Base-by-base conservation (phyloP, 1,140 invertebrate genomes). In the Acyrthosiphon pisum region DNA sequence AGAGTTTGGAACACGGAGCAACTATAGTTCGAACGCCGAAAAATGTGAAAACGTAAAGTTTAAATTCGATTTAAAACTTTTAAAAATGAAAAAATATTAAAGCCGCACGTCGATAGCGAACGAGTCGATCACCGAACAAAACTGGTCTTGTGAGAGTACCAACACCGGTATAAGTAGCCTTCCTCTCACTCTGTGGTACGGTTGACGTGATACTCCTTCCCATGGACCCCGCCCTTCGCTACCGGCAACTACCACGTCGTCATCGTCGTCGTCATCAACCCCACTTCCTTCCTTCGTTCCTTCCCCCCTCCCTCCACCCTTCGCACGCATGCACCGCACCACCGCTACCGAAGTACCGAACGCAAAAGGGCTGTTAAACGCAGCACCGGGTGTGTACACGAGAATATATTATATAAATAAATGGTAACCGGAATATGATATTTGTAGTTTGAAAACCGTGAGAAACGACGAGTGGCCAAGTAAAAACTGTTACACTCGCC, bases 81-180 rank as follows among this genome's bases (percentile, higher is more conserved):
- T 35, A 37, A 22, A 81, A 81, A 20, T 35, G 20, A 81, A 81
- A 37, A 89, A 53, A 53, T 8, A 53, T 22, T 30, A 26, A 14
- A 30, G 23, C 1, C 18, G 30, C 30, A 76, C 90, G 41, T 46
- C 41, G 46, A 23, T 23, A n/a, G n/a, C 68, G 46, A 83, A 53
- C 35, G 81, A 93, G 56, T 18, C 76, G 48, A n/a, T 53, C 18
- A n/a, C n/a, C 37, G n/a, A 91, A 46, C 91, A 41, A 92, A 53
- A 93, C 91, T 93, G 91, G 81, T 93, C 91, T 35, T 56, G 81
- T 7, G 18, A 50, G 22, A 50, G 91, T 23, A 53, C 53, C 14
- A 4, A 83, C 91, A 35, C 91, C 81, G 48, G 91, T 93, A 93
- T 93, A 93, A 84, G 91, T 93, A 93, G 91, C 48, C 20, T 50